phyloP scores from a whole-genome alignment of 2,797 vertebrate genomes.

The Amniataba percoides region DNA sequence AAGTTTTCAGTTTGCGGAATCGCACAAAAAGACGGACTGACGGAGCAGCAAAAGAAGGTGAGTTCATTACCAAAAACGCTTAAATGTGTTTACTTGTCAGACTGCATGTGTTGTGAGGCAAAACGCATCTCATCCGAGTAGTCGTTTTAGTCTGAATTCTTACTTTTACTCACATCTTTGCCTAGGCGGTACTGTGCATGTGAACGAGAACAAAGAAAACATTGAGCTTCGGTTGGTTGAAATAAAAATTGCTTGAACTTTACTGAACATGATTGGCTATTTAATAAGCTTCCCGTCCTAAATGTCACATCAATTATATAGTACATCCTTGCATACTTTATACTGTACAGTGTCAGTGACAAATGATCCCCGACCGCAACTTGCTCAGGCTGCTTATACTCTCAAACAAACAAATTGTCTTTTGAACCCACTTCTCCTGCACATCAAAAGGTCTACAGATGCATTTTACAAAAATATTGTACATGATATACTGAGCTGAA shows the following conservation, averaged over 20 bases:
- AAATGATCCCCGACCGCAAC: slow-evolving; percentile 44
- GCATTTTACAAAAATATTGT: slow-evolving; percentile 2
- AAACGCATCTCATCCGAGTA: background rate
- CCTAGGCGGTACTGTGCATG: background rate
- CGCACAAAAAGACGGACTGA: background rate
- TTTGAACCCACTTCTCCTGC: slow-evolving; percentile 10
- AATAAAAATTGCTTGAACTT: slow-evolving; percentile 42
- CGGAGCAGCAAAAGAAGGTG: background rate
- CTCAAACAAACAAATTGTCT: slow-evolving; percentile 14
- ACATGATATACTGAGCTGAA: slow-evolving; percentile 24
- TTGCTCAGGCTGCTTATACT: slow-evolving; percentile 25
- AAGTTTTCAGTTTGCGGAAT: background rate
- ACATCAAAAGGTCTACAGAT: slow-evolving; percentile 25
- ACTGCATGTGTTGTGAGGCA: background rate
- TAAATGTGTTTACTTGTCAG: background rate
- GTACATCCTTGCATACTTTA: slow-evolving; percentile 30
- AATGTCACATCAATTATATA: slow-evolving; percentile 57
- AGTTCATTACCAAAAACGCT: background rate
- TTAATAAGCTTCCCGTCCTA: slow-evolving; percentile 52
- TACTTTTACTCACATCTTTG: slow-evolving; percentile 3
- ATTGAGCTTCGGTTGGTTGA: slow-evolving; percentile 10
- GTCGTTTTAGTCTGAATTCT: background rate
- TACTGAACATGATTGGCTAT: slow-evolving; percentile 48
- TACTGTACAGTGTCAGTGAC: slow-evolving; percentile 34
- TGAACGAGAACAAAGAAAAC: background rate